Base-by-base conservation (phyloP, 2,888 invertebrate species). In the Tetragnatha montana region DNA sequence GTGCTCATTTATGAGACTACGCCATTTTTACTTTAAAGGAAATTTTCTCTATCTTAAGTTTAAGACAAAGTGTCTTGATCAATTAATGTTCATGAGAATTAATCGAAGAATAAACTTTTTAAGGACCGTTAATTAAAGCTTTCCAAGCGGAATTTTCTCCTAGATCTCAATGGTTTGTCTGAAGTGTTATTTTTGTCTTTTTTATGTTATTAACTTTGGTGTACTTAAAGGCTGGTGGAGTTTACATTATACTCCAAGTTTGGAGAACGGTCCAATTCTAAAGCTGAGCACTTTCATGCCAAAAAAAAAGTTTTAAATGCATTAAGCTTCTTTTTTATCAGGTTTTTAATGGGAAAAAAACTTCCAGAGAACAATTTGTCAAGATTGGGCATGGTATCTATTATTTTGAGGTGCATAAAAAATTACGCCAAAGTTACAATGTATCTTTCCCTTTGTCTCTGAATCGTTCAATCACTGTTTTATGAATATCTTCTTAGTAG, bases 151-250 rank as follows among this genome's bases (percentile, higher is more conserved):
- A 84, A 74, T 84, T 49, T 74, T 76, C 76, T 8, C 14, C 60
- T 7, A 75, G 69, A 14, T 69, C 69, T 70, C 68, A 84, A 76
- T 76, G 69, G 69, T 68, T 68, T 17, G 49, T 35, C 49, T 75
- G 19, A 76, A 75, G 83, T 84, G 22, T 49, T 84, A 76, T 76
- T 84, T 83, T 73, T 74, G 22, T 69, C 47, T 75, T 74, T 68
- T 49, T 76, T 84, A n/a, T 49, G 35, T 82, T 84, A 84, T 76
- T 84, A 84, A 70, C 76, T 76, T 82, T 76, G 69, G 19, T 75
- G 76, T 76, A 68, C 74, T 84, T 76, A 47, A 49, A 12, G 75
- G 47, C 68, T 35, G 19, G 21, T 14, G 10, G 17, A 60, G 68
- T 76, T 84, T 76, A 47, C 83, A 75, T 82, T 74, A 22, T 82